Evolutionary conservation across 2,113 vertebrate genomes (phyloP).

Genomic region (Leptodactylus fuscus): DNA sequence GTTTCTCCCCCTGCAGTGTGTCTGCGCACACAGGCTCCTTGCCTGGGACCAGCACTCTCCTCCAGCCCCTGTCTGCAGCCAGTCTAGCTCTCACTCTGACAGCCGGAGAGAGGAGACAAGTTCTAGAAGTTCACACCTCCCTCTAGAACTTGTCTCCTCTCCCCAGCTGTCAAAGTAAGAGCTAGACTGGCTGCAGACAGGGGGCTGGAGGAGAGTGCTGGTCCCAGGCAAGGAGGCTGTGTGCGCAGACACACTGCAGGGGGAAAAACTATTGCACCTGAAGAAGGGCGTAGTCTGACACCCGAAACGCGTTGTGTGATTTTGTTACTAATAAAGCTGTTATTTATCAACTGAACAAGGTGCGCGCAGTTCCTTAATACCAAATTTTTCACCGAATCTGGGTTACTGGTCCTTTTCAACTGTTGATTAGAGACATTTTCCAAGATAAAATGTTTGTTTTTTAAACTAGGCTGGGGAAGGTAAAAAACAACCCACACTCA

Average conservation of each 20-base stretch:
- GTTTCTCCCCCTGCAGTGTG: constrained; percentile 59
- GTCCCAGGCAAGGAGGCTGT: constrained; percentile 65
- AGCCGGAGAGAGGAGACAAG: constrained; percentile 60
- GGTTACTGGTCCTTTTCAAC: too few relatives aligned
- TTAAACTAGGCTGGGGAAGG: too few relatives aligned
- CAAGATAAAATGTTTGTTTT: too few relatives aligned
- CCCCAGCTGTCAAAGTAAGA: constrained; percentile 61
- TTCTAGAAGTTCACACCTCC: constrained; percentile 40
- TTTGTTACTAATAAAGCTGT: too few relatives aligned
- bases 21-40: constrained; percentile 64
- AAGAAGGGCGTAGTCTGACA: too few relatives aligned
- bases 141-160: constrained; percentile 51
- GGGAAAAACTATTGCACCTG: too few relatives aligned
- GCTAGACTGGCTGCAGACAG: constrained; percentile 67
- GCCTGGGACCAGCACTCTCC: constrained; percentile 63
- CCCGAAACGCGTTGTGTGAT: too few relatives aligned
- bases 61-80: constrained; percentile 65
- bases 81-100: constrained; percentile 63
- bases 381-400: too few relatives aligned
- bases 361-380: too few relatives aligned
- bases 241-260: constrained; percentile 61
- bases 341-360: too few relatives aligned
- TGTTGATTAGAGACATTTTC: too few relatives aligned
- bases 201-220: constrained; percentile 61
- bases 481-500: too few relatives aligned